Conservation (phyloP, 1,140 invertebrate genomes). For the Papilio polytes region DNA sequence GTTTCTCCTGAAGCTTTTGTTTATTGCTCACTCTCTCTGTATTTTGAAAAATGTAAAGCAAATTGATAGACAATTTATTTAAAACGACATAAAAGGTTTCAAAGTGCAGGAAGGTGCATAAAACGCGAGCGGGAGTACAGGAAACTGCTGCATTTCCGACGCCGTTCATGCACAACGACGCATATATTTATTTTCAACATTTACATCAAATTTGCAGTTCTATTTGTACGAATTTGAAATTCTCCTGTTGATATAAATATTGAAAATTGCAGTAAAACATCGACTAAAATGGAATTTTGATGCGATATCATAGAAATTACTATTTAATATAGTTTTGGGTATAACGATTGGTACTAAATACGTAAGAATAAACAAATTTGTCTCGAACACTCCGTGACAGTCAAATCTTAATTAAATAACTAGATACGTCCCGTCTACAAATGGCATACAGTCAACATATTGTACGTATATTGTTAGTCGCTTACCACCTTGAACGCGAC, state of each 20-base stretch:
- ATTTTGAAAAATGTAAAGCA: background rate
- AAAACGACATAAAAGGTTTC: conserved; percentile 25
- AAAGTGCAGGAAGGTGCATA: conserved; percentile 28
- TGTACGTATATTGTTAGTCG: background rate
- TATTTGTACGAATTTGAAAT: background rate
- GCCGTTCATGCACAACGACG: conserved; percentile 12
- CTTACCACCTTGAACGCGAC: background rate
- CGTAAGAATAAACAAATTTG: background rate
- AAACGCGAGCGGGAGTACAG: conserved; percentile 3
- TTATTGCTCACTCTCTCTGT: background rate
- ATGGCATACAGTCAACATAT: background rate
- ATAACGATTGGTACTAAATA: background rate
- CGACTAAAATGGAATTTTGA: too few species aligned
- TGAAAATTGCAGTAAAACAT: too few species aligned
- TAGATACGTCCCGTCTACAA: conserved; percentile 14
- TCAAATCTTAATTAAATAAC: conserved; percentile 2
- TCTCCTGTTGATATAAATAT: background rate
- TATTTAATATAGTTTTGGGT: too few species aligned
- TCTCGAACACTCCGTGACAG: background rate
- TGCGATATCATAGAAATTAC: too few species aligned
- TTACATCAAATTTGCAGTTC: background rate
- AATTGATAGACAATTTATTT: conserved; percentile 28
- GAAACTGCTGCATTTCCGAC: conserved; percentile 36
- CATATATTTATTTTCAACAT: conserved; percentile 28
- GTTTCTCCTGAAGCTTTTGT: background rate